Evolutionary conservation across 2,797 vertebrate species (phyloP), one percentile per base, ranked within the genome.

Genomic region (Astyanax mexicanus): DNA sequence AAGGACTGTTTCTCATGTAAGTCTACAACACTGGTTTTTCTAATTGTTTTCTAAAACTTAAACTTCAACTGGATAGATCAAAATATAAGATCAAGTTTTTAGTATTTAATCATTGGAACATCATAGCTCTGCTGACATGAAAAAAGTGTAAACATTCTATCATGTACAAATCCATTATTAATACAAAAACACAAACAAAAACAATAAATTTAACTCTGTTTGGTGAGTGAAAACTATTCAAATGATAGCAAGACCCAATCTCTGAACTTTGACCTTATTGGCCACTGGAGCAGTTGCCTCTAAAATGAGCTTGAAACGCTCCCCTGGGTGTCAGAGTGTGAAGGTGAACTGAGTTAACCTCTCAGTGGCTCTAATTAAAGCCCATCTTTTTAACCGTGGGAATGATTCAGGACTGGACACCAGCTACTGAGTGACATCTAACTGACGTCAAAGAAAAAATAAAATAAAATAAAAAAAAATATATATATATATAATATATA

Each of bases 271-370:
- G 88, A 90, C 75, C 89, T 84, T 25, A 42, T 82, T 76, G 74
- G 81, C 79, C 45, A 80, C 66, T 40, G 76, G 55, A 74, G 77
- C 67, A 57, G 64, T 49, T 35, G 66, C 75, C 29, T 19, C 57
- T 74, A 66, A 78, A 83, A 83, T 84, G 86, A 89, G 86, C 84
- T 75, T 85, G 79, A 85, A 87, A 84, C 80, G 89, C 89, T 89
- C 88, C n/a, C 10, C 81, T 40, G 70, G 91, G 89, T 79, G 88
- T 86, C 84, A 80, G 54, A 84, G 77, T 67, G 80, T 81, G 64
- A 86, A 84, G 84, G 81, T 84, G 85, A 91, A 91, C 89, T 88
- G 86, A 74, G 86, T 92, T 92, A 93, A 94, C 92, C 92, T 90
- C 87, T 90, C 83, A 87, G 78, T 90, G 89, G 87, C 82, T 65